Evolutionary conservation across 2,113 vertebrate species (phyloP).

Genomic region (Zosterops hypoxanthus): DNA sequence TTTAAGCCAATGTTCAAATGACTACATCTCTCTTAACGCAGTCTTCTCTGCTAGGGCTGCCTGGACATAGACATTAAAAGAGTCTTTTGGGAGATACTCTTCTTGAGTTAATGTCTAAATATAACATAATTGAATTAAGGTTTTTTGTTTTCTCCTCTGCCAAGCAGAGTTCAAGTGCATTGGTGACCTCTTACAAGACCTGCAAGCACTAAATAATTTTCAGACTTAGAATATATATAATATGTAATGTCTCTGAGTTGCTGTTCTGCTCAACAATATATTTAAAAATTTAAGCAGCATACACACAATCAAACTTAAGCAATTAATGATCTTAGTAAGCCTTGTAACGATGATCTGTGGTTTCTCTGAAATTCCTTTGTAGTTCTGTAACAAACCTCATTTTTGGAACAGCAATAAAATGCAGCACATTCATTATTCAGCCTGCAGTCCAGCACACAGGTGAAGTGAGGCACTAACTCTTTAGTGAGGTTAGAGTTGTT

Average conservation of each 20-base stretch:
- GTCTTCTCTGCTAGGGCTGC: neutral
- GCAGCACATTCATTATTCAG: neutral
- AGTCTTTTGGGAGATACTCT: neutral
- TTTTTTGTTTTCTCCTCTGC: neutral
- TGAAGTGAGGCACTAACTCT: neutral
- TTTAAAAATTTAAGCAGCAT: neutral
- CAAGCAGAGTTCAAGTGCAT: neutral
- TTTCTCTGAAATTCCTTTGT: neutral
- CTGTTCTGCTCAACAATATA: neutral
- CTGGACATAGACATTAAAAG: neutral
- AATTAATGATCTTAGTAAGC: neutral
- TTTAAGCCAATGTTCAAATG: neutral
- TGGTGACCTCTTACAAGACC: neutral
- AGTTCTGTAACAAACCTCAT: neutral
- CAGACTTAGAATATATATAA: neutral
- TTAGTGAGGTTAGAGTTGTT: neutral
- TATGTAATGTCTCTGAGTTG: neutral
- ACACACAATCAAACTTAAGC: neutral
- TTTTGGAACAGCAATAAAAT: neutral
- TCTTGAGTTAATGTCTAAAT: conserved; percentile 13
- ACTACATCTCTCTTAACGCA: neutral
- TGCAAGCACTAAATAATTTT: neutral
- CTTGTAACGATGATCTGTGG: neutral
- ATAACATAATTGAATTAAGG: neutral
- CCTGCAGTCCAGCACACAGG: neutral